These are phyloP conservation scores for Rhinatrema bivittatum DNA, from an alignment of 2,797 vertebrate species.

Conservation along the genomic window DNA sequence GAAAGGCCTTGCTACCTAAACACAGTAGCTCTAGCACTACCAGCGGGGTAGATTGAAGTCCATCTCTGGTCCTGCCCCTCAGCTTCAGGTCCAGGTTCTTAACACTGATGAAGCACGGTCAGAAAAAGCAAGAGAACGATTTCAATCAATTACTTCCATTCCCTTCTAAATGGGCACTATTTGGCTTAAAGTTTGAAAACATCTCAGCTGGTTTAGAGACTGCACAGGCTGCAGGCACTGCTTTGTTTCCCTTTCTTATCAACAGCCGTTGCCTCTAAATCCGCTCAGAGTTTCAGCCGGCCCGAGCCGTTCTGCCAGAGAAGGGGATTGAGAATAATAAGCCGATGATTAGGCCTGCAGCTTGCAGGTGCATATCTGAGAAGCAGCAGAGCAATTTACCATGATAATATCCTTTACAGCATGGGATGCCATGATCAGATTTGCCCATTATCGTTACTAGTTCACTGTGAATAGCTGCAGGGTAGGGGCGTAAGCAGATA, in stretches of 20 bases:
- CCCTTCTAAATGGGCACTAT: too few species aligned
- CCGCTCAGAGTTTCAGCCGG: accelerated
- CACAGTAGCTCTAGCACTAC: too few species aligned
- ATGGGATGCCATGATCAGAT: background rate
- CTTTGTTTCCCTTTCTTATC: background rate
- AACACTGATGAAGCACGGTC: too few species aligned
- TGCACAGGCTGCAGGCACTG: too few species aligned
- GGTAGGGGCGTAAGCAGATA: background rate
- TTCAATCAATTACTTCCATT: too few species aligned
- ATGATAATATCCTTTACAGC: background rate
- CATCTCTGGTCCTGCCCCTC: too few species aligned
- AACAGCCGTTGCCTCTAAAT: background rate
- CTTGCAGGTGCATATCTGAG: background rate
- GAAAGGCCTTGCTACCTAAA: too few species aligned
- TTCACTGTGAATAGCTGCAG: background rate
- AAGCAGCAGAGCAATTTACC: conserved; percentile 1
- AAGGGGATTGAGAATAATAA: background rate
- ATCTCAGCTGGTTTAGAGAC: too few species aligned
- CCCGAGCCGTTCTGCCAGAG: background rate
- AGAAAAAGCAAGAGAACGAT: too few species aligned
- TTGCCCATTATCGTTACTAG: background rate
- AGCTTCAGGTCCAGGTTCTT: too few species aligned
- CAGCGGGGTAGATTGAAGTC: too few species aligned
- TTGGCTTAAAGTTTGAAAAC: too few species aligned
- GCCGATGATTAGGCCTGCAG: background rate